These are phyloP conservation scores for Zapornia atra DNA, from an alignment of 2,113 vertebrate genomes.

Conservation along the genomic window DNA sequence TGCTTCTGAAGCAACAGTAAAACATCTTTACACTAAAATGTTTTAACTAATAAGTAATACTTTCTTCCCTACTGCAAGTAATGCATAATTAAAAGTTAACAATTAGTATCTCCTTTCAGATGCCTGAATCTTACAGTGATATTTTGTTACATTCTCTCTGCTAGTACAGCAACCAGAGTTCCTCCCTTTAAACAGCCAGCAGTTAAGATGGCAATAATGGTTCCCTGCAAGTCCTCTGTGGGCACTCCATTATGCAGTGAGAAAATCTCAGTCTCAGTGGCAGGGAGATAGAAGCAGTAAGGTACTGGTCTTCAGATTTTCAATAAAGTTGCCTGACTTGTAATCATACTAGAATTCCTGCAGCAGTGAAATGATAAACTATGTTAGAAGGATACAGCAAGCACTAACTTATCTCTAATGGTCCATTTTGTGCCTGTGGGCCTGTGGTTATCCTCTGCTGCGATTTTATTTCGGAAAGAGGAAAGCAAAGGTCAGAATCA, in stretches of 20 bases:
- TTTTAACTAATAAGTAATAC: not conserved
- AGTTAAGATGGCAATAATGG: not conserved
- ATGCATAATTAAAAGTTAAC: not conserved
- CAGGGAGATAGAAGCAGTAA: not conserved
- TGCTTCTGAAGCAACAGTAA: not conserved
- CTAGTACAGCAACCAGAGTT: not conserved
- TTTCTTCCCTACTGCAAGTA: not conserved
- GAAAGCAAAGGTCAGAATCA: not conserved
- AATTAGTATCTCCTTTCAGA: not conserved
- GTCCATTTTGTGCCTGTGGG: not conserved
- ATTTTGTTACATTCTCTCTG: not conserved
- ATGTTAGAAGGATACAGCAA: not conserved
- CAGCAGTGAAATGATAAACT: not conserved
- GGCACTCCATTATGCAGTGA: not conserved
- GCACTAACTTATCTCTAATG: not conserved
- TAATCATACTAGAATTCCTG: not conserved
- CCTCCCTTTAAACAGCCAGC: not conserved
- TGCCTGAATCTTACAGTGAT: not conserved
- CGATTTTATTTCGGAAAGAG: not conserved
- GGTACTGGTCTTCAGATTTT: not conserved
- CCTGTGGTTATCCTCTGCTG: not conserved
- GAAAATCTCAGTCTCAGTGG: not conserved
- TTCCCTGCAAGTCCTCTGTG: not conserved
- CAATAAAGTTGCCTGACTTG: not conserved
- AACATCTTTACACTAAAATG: not conserved